phyloP scores from a whole-genome alignment of 2,797 vertebrate genomes.

The Aselliscus stoliczkanus region DNA sequence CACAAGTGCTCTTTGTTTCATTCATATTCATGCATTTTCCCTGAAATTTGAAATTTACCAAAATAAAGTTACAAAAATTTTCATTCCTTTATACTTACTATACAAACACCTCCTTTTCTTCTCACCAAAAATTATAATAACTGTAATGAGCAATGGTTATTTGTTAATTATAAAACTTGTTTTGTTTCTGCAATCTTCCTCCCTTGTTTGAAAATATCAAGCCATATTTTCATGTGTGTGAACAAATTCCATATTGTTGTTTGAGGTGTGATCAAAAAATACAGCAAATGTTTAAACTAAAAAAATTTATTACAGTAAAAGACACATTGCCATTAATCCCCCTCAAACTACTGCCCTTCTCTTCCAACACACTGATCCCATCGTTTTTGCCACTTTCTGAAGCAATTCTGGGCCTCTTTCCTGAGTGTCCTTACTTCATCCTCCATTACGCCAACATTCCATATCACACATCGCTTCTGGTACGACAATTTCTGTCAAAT shows the following conservation, averaged over 20 bases:
- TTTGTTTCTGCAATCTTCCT: not conserved
- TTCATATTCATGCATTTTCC: not conserved
- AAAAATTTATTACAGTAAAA: no score
- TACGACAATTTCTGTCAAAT: no score
- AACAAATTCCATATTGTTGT: not conserved
- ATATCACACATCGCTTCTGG: no score
- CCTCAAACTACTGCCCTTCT: no score
- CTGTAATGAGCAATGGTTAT: not conserved
- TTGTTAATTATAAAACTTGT: not conserved
- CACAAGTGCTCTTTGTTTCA: not conserved
- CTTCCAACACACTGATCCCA: no score
- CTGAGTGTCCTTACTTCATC: no score
- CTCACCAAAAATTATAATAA: not conserved
- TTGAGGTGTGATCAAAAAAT: no score
- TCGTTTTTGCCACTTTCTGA: no score
- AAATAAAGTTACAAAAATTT: not conserved
- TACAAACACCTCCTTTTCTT: not conserved
- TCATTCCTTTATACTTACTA: not conserved
- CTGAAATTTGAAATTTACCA: slow-evolving; percentile 3
- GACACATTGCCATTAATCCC: no score
- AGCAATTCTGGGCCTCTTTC: no score
- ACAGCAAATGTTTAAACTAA: no score
- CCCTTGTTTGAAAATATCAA: not conserved
- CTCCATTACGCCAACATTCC: no score
- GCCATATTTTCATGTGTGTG: not conserved